Evolutionary conservation across 2,888 invertebrate genomes (phyloP), one percentile per base, ranked within the genome.

Genomic region (Drosophila melanocephala): DNA sequence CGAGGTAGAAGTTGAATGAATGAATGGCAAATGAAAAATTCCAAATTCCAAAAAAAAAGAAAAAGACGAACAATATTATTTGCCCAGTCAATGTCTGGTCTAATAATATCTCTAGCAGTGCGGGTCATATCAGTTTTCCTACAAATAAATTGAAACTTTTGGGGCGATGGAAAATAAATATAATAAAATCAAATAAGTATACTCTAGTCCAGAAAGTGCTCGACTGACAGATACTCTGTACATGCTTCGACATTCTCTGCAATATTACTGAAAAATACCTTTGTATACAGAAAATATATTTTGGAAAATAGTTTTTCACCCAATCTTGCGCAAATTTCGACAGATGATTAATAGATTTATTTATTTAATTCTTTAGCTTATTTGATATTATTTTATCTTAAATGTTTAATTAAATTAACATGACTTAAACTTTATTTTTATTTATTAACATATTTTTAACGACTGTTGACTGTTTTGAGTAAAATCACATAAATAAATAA

Each of bases 41-140:
- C 19, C 32, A 67, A 30, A 50, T 19, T 7, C 6, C 35, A 55
- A 3, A 3, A 14, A 37, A 35, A 28, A 0, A 37, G 0, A 37
- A 12, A 28, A 16, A 28, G 2, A 14, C 26, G 5, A 37, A 7
- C 14, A 42, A 57, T 19, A 56, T 7, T 44, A 56, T 35, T 35
- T 71, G 66, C 61, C 59, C 30, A 64, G 56, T 56, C 69, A 79
- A 51, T 55, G 73, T 69, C 58, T 60, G 55, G 72, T 51, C 57
- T 58, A 68, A 69, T 64, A 65, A 60, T 75, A 80, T 55, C 56
- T 72, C 33, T 22, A 22, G 37, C 56, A 68, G 58, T 28, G 65
- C 57, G 66, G 53, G 37, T 42, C 64, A 66, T 72, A 80, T 80
- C 75, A 72, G 74, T 75, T 80, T 83, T 63, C 83, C 26, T 22